phyloP scores from a whole-genome alignment of 2,888 invertebrate genomes.

The Ommatoiulus sabulosus region DNA sequence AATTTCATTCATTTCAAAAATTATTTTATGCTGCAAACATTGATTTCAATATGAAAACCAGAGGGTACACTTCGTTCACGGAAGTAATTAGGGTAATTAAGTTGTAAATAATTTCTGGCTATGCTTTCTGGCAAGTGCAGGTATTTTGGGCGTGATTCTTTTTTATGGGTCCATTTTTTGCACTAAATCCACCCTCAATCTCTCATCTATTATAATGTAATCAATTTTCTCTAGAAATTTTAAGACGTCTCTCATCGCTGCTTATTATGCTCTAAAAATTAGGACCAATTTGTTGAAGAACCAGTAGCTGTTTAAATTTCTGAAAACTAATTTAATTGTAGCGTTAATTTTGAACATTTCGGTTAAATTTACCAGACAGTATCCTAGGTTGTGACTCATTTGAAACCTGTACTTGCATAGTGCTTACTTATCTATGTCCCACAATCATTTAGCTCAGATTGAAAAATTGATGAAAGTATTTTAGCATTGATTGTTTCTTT shows the following conservation, averaged over 20 bases:
- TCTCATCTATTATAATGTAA: neutral
- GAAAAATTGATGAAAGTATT: no score
- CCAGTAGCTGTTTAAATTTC: neutral
- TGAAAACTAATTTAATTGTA: no score
- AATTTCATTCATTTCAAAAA: neutral
- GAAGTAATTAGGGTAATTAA: neutral
- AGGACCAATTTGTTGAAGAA: neutral
- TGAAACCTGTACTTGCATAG: neutral
- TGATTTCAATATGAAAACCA: neutral
- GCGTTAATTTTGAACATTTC: no score
- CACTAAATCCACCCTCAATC: neutral
- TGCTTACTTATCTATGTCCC: neutral
- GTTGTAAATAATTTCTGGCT: constrained; percentile 22
- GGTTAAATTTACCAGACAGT: no score
- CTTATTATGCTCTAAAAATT: constrained; percentile 14
- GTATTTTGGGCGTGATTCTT: neutral
- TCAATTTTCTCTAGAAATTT: neutral
- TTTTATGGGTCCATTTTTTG: neutral
- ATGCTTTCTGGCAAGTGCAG: neutral
- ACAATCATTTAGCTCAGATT: neutral
- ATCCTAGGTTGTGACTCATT: no score
- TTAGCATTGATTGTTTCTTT: no score
- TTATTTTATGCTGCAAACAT: neutral
- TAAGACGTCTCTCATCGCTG: neutral
- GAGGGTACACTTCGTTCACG: neutral